phyloP scores from a whole-genome alignment of 2,797 vertebrate species.

The Xenops minutus region DNA sequence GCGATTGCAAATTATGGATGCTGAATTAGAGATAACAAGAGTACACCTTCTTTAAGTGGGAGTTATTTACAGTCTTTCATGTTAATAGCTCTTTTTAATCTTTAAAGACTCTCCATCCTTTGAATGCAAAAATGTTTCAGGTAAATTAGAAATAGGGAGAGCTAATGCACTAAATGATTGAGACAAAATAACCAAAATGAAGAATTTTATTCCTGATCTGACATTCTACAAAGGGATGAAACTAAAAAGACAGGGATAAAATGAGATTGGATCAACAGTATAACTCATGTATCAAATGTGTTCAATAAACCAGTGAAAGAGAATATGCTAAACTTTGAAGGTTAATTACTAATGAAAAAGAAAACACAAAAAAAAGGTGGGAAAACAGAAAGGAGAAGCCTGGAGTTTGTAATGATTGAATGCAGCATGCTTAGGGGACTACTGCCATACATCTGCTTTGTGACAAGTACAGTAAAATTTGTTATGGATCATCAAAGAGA shows the following conservation, averaged over 20 bases:
- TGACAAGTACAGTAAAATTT: conserved; percentile 63
- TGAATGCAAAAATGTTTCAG: not conserved
- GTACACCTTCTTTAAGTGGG: not conserved
- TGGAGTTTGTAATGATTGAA: not conserved
- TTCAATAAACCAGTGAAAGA: not conserved
- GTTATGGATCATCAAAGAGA: conserved; percentile 66
- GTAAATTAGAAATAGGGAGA: not conserved
- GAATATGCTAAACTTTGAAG: not conserved
- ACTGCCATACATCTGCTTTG: conserved; percentile 53
- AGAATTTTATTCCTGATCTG: not conserved
- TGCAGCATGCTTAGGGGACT: not conserved
- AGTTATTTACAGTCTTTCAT: not conserved
- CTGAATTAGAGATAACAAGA: not conserved
- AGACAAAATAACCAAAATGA: not conserved
- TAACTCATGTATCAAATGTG: not conserved
- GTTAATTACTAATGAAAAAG: conserved; percentile 33
- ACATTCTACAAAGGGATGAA: not conserved
- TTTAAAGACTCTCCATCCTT: not conserved
- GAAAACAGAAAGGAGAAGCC: not conserved
- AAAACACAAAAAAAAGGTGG: not conserved
- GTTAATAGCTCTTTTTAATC: not conserved
- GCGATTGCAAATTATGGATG: not conserved
- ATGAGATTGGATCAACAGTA: not conserved
- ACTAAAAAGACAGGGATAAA: not conserved
- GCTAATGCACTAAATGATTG: not conserved